Percentiles rank a stretch among this genome's conserved stretches.
phyloP scores from a whole-genome alignment of 2,113 vertebrate genomes.

The Albula goreensis region DNA sequence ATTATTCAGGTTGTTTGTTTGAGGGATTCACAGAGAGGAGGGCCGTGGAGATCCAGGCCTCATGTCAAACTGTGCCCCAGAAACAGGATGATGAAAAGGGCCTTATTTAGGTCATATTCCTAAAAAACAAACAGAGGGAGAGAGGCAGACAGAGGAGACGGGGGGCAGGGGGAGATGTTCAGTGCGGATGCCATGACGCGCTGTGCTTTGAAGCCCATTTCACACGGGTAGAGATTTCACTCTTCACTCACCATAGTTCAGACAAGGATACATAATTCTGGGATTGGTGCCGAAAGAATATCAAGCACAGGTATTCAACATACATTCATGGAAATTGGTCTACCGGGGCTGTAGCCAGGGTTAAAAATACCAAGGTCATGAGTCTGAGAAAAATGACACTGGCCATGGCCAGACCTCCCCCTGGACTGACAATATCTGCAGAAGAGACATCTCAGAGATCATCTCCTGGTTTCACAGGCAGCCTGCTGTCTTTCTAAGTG shows the following conservation, averaged over 20 bases:
- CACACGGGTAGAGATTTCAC: neutral
- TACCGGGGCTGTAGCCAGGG: no score
- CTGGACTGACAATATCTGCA: no score
- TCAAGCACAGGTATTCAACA: no score
- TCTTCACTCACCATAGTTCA: neutral
- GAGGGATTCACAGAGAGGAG: constrained; percentile 19
- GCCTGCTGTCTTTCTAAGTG: no score
- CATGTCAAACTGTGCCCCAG: constrained; percentile 10
- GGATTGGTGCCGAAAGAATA: no score
- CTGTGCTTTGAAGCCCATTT: neutral
- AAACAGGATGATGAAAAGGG: constrained; percentile 19
- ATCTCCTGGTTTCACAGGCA: no score
- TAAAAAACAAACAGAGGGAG: constrained; percentile 8
- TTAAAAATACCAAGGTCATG: no score
- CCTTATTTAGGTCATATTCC: constrained; percentile 23
- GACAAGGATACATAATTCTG: no score
- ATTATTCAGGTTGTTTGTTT: constrained; percentile 46
- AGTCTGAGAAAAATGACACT: no score
- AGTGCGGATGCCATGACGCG: neutral
- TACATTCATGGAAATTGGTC: no score
- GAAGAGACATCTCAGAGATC: no score
- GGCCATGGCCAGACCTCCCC: no score
- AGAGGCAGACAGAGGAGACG: neutral
- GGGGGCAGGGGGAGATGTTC: neutral
- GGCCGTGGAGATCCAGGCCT: constrained; percentile 33